Evolutionary conservation across 2,797 vertebrate genomes (phyloP), one percentile per base, ranked within the genome.

Genomic region (Octomys mimax): DNA sequence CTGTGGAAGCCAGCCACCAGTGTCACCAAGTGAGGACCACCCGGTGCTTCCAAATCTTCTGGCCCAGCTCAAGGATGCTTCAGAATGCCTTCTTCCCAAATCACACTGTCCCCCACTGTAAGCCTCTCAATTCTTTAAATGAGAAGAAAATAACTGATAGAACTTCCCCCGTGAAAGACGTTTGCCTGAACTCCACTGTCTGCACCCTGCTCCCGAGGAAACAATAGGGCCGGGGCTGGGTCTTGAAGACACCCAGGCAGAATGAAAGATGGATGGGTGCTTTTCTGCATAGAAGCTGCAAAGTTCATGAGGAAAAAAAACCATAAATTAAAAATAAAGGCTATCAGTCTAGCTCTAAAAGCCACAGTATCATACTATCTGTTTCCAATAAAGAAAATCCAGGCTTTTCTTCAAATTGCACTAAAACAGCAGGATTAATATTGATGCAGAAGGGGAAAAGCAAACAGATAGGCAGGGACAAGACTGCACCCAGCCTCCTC

Each of bases 401-500:
- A 22, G 9, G 73, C 90, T 87, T 80, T 70, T 33, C 94, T 80
- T 81, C 91, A 39, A 52, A 52, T 78, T 31, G 62, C 97, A 85
- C 95, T 59, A 96, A 98, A 98, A 97, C 59, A 98, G 97, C 88
- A 66, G 97, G 98, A 98, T 97, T 98, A 97, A 98, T 98, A 98
- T 95, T 97, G 98, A 98, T 97, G 96, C 91, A 88, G 96, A 49
- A 97, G 54, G 97, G 97, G 95, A 95, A 97, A 98, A 98, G 98
- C 97, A 98, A 98, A 97, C 97, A 98, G 97, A 96, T 98, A 98
- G 97, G 95, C 98, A 97, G 97, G 98, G 97, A 98, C 98, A 98
- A 96, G 97, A 95, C 97, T 92, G 97, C 95, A 98, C 97, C 98
- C 98, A 98, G 97, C 98, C 98, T 98, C 98, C 98, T 98, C 98